phyloP scores from a whole-genome alignment of 2,113 vertebrate species.

The Raja brachyura region DNA sequence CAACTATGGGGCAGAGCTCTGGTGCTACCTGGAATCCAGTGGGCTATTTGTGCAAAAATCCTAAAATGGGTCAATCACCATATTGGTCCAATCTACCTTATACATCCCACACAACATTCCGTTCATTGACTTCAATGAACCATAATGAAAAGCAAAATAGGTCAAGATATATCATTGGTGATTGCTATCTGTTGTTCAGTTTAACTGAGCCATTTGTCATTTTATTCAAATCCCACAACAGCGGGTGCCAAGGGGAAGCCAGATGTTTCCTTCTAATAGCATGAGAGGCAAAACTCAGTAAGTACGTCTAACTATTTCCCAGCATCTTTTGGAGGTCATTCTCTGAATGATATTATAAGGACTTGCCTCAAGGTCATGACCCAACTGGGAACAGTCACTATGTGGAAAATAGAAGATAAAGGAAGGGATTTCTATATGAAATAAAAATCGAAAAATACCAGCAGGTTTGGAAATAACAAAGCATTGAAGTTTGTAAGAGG shows the following conservation, averaged over 20 bases:
- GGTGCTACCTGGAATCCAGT: too few relatives aligned
- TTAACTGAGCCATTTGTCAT: not conserved
- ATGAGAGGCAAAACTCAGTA: not conserved
- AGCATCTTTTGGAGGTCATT: not conserved
- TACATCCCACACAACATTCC: not conserved
- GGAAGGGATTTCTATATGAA: not conserved
- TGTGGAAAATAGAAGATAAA: not conserved
- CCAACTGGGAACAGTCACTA: not conserved
- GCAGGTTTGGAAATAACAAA: not conserved
- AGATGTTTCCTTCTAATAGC: constrained; percentile 18
- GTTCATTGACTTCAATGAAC: not conserved
- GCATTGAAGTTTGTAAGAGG: not conserved
- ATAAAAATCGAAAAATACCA: not conserved
- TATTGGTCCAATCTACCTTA: not conserved
- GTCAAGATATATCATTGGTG: not conserved
- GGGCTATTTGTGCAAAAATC: not conserved
- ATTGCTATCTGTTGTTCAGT: not conserved
- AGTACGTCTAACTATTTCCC: not conserved
- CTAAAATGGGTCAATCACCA: not conserved
- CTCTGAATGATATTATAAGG: not conserved
- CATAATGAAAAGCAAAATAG: not conserved
- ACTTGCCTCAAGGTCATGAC: not conserved
- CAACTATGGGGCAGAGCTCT: too few relatives aligned
- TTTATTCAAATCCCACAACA: not conserved
- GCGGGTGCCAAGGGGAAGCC: not conserved